A percentile compares a stretch with the other conserved stretches of the same genome.
Evolutionary conservation across 2,888 invertebrate genomes (phyloP).

Genomic region (Lomographa bimaculata): DNA sequence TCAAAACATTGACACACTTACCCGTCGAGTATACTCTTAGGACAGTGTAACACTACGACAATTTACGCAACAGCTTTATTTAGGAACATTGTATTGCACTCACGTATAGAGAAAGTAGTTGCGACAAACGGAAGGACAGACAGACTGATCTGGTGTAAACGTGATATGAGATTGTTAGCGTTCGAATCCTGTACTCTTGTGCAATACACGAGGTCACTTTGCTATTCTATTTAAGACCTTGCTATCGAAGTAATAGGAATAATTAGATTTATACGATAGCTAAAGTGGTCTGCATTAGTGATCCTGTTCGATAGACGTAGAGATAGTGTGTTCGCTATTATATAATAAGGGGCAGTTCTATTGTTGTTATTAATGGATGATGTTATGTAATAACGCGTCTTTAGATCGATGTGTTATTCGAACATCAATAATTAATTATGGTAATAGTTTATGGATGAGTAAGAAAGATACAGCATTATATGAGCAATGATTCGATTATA

Average conservation of each 20-base stretch:
- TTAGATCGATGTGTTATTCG: constrained; percentile 21
- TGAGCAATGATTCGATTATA: too few relatives aligned
- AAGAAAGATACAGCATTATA: too few relatives aligned
- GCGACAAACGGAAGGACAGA: constrained; percentile 55
- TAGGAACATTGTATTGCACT: constrained; percentile 50
- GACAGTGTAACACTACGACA: constrained; percentile 41
- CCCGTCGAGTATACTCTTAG: constrained; percentile 43
- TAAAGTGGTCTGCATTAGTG: constrained; percentile 20
- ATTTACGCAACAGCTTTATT: constrained; percentile 33
- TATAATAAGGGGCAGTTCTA: constrained; percentile 32
- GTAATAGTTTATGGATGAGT: too few relatives aligned
- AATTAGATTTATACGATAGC: constrained; percentile 16
- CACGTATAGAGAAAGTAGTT: constrained; percentile 72
- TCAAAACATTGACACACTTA: constrained; percentile 65
- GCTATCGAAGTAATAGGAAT: constrained; percentile 28
- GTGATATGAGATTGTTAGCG: constrained; percentile 57
- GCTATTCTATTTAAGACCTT: constrained; percentile 35
- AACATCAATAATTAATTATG: constrained; percentile 23
- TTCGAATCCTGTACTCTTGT: constrained; percentile 50
- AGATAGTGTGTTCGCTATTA: constrained; percentile 31
- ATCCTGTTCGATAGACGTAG: constrained; percentile 31
- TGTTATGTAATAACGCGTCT: constrained; percentile 21
- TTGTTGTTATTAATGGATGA: constrained; percentile 27
- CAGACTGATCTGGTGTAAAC: constrained; percentile 52
- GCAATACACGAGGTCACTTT: constrained; percentile 39